Base-by-base conservation (phyloP, 1,140 invertebrate species). In the Teleopsis dalmanni region DNA sequence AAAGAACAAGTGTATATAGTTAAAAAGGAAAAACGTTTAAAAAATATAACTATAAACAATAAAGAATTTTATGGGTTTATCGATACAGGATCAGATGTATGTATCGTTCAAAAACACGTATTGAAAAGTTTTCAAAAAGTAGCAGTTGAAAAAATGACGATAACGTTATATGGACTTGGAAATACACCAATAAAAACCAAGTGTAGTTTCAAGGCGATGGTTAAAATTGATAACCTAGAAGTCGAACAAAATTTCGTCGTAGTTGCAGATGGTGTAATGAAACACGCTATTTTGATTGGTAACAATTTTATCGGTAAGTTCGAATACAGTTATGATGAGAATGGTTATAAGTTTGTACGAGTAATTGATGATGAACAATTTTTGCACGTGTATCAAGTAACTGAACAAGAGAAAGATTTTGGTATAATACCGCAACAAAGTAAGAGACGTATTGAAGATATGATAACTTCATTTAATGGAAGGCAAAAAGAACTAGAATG, bases 381-480 rank as follows among this genome's bases (percentile, higher is more conserved):
- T 8, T 8, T 8, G 7, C 13, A 13, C 7, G 27, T 29, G 13
- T 29, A 29, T 13, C 7, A 29, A 7, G 27, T 29, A 13, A 29
- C 27, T 44, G 7, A 44, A 19, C 16, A 7, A 29, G 27, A 7
- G 27, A 7, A 29, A 8, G 27, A 29, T 8, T 8, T 29, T 29
- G 27, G 13, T 29, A 13, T 29, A 29, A 13, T 9, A n/a, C 13
- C 27, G 27, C 27, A 7, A 29, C 27, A 29, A 13, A 8, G 13
- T 29, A 13, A 29, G 27, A 29, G 13, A 29, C 7, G 7, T 29
- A 13, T 29, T 8, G 13, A 7, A 13, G 5, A 45, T 22, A 7
- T 46, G 22, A 34, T 33, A n/a, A 16, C 47, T 16, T 38, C 38
- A 16, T 53, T 49, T 25, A 38, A 51, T 26, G 37, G 43, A 6